Conservation (phyloP, 2,888 invertebrate genomes). For the Diploptera punctata region DNA sequence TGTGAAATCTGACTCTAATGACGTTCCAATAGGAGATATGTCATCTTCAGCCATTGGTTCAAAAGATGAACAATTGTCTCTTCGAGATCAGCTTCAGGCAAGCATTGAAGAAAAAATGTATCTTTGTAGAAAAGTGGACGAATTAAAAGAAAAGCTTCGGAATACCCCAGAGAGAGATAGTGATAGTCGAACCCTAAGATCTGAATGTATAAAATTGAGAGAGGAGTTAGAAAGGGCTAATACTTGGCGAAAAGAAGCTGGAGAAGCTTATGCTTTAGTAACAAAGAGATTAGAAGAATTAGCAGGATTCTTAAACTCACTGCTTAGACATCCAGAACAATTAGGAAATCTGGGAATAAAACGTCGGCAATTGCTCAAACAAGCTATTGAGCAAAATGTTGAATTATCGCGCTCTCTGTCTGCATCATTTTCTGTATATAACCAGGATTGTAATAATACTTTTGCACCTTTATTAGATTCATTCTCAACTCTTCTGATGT, state of each 20-base stretch:
- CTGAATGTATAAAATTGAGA: constrained; percentile 48
- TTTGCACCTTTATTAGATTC: constrained; percentile 7
- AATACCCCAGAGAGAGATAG: constrained; percentile 36
- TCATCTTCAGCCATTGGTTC: not conserved
- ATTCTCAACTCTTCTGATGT: constrained; percentile 23
- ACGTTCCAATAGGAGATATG: not conserved
- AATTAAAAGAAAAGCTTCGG: constrained; percentile 36
- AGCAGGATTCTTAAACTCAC: constrained; percentile 68
- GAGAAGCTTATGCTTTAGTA: constrained; percentile 59
- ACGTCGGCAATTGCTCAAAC: constrained; percentile 27
- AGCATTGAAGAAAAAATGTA: constrained; percentile 50
- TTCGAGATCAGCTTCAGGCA: constrained; percentile 49
- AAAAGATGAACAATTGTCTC: not conserved
- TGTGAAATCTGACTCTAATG: not conserved
- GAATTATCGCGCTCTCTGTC: constrained; percentile 37
- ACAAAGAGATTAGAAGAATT: constrained; percentile 69
- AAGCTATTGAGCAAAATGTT: constrained; percentile 38
- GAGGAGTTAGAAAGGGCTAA: constrained; percentile 53
- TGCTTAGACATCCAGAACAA: constrained; percentile 55
- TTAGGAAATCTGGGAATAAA: constrained; percentile 15
- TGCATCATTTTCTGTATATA: constrained; percentile 26
- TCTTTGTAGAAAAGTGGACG: constrained; percentile 44
- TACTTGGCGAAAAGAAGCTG: constrained; percentile 53
- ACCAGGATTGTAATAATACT: constrained; percentile 17
- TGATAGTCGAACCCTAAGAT: constrained; percentile 43